Evolutionary conservation across 2,113 vertebrate genomes (phyloP), one percentile per base, ranked within the genome.

Genomic region (Ploceus nigricollis): DNA sequence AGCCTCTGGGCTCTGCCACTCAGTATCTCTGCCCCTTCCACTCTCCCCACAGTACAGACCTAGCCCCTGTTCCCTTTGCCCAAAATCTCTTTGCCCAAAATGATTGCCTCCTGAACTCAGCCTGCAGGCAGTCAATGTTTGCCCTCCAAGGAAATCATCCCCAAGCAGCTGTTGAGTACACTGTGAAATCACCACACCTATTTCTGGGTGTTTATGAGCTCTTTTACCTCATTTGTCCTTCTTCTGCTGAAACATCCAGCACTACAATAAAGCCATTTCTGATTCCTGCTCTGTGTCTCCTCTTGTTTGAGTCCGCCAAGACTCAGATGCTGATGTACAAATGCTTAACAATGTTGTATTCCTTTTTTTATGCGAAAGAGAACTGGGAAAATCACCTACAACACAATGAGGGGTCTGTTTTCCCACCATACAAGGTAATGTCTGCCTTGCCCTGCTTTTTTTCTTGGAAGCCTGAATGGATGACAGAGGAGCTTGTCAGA

Each of bases 301-400:
- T 58, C 66, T 64, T 57, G 16, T 72, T 80, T 73, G 27, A 81
- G 69, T 53, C 70, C 7, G 4, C 33, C 39, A 51, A 21, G 58
- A 57, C 19, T 61, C 33, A 40, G 33, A 33, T 75, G 51, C 65
- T 40, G 69, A 42, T 30, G 20, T 71, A 56, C 65, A 54, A 79
- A 54, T 45, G 54, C 0, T 0, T 40, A 25, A 48, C 56, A 42
- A 80, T 3, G 1, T 47, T 35, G 12, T 60, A 12, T 42, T 79
- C 79, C 15, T 84, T 82, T 31, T 66, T 25, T 25, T 15, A 11
- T 37, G 31, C 33, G 31, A 77, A 87, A 56, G 35, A 64, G 53
- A 66, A 60, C 28, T 56, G 37, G 35, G 42, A 86, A 82, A 61
- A 56, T 27, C 56, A 35, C 35, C 57, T 88, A 12, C 61, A 56